Percentiles rank a stretch among this genome's conserved stretches.
Evolutionary conservation across 2,888 invertebrate species (phyloP).

Genomic region (Apocheima hispidaria): DNA sequence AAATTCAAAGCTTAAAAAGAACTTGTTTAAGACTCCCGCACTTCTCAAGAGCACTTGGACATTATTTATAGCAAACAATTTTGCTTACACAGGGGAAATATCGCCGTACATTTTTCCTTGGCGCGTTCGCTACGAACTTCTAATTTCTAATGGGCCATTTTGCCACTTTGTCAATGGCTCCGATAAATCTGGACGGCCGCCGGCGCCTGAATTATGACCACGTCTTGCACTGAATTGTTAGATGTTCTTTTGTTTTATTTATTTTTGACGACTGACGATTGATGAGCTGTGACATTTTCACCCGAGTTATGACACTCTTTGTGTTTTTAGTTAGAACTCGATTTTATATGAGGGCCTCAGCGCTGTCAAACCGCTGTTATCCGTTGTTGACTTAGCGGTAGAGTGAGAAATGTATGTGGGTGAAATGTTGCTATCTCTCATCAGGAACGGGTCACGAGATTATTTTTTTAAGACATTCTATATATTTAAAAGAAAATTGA

Average conservation of each 20-base stretch:
- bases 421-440: no score
- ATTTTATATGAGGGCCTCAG: no score
- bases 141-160: slow-evolving; percentile 86
- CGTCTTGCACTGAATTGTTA: slow-evolving; percentile 75
- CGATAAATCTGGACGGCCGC: slow-evolving; percentile 81
- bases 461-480: no score
- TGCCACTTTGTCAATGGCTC: slow-evolving; percentile 86
- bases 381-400: no score
- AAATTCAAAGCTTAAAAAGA: slow-evolving; percentile 31
- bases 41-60: slow-evolving; percentile 53
- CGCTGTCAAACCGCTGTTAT: no score
- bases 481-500: no score
- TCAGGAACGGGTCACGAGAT: no score
- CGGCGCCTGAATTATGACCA: slow-evolving; percentile 73
- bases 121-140: slow-evolving; percentile 70
- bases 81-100: slow-evolving; percentile 79
- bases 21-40: slow-evolving; percentile 47
- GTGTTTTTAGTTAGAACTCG: neutral
- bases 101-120: slow-evolving; percentile 79
- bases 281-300: slow-evolving; percentile 26
- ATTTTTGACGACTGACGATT: slow-evolving; percentile 41
- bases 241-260: slow-evolving; percentile 78
- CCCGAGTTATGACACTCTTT: neutral
- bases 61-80: slow-evolving; percentile 83
- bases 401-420: no score